A percentile compares a stretch with the other conserved stretches of the same genome.
phyloP scores from a whole-genome alignment of 2,113 vertebrate genomes.

The Rhea americana region DNA sequence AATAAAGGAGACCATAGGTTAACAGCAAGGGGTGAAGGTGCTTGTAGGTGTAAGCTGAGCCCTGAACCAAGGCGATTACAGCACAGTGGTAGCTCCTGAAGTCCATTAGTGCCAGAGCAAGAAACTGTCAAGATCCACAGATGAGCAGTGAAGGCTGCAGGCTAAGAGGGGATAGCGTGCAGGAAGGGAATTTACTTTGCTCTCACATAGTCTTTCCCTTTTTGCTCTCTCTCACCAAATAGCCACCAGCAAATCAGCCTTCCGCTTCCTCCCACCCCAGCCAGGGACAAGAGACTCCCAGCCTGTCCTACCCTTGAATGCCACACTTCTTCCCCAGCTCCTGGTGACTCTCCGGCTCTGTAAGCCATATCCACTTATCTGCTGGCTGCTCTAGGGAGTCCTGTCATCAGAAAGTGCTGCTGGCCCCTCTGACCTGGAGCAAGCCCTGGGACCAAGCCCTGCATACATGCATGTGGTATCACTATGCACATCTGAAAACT shows the following conservation, averaged over 20 bases:
- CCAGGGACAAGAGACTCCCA: neutral
- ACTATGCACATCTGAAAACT: neutral
- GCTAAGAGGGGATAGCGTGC: neutral
- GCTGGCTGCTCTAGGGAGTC: neutral
- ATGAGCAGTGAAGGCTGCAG: constrained; percentile 51
- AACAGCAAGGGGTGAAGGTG: constrained; percentile 62
- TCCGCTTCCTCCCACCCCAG: neutral
- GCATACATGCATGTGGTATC: neutral
- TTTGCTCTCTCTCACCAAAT: neutral
- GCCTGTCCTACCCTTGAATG: neutral
- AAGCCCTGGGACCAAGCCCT: neutral
- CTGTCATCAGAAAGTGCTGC: neutral
- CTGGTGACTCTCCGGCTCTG: neutral
- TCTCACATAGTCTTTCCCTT: neutral
- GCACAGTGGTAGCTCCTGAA: constrained; percentile 48
- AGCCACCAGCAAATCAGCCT: neutral
- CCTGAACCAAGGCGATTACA: constrained; percentile 56
- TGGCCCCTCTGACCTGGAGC: neutral
- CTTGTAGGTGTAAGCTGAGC: constrained; percentile 66
- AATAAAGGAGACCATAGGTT: constrained; percentile 49
- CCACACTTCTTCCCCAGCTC: neutral
- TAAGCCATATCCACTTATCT: accelerated
- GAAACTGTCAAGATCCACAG: constrained; percentile 51
- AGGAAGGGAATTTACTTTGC: constrained; percentile 38
- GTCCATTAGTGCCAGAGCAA: constrained; percentile 58